Evolutionary conservation across 1,140 invertebrate genomes (phyloP), one percentile per base, ranked within the genome.

Genomic region (Drosophila oshimai): DNA sequence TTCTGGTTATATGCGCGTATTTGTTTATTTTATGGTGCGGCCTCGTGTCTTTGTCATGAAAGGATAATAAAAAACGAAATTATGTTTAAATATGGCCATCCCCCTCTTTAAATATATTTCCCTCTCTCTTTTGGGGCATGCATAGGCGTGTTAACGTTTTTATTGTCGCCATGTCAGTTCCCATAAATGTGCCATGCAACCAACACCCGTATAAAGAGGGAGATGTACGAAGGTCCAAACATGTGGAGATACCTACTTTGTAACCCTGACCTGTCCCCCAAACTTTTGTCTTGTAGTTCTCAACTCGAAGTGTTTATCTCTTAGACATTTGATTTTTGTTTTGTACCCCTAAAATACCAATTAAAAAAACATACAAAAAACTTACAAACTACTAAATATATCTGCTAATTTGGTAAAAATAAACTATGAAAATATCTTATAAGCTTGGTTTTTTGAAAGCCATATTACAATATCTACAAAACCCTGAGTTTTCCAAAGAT

Each of bases 41-140:
- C 68, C 45, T 72, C 53, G 45, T 39, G 45, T 39, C 68, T 71
- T 71, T 71, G 68, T 60, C 80, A 64, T 64, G 74, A 65, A 69
- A 86, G 81, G 73, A 87, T 86, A 87, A 74, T 81, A 81, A 86
- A 81, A 87, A 86, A 75, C 58, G 58, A 84, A 75, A 84, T 84
- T 84, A 84, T 79, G 78, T 79, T 84, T 75, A 84, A 86, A 84
- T 84, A 80, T 86, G 75, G 80, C 45, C 46, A 22, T 57, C 34
- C 22, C 29, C 20, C 47, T 49, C 22, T 13, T 6, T 17, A 17
- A 26, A 29, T 33, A 6, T 29, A 5, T 22, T n/a, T n/a, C 17
- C 13, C 42, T 12, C 44, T 12, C 22, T 51, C 24, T 9, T 22
- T 53, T 24, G 33, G 24, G 42, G 57, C 39, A 44, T 44, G 57